Percentiles rank a stretch among this genome's conserved stretches.
Conservation (phyloP, 2,113 vertebrate species). For the Pterophyllum scalare region DNA sequence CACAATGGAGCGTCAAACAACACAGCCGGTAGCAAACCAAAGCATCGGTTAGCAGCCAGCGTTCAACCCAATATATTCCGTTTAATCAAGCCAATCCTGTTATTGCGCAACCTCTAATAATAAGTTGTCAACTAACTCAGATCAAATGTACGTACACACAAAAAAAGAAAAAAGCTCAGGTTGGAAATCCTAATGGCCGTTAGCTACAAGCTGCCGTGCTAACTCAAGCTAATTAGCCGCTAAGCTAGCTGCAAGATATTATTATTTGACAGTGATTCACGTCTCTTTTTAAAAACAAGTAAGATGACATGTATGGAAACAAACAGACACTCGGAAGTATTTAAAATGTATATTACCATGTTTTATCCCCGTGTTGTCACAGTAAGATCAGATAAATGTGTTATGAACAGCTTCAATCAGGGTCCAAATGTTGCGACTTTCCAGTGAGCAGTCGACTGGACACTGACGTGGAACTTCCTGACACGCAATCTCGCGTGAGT, state of each 20-base stretch:
- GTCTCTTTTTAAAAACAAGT: not conserved
- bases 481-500: slow-evolving; percentile 61
- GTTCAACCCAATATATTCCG: not conserved
- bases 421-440: slow-evolving; percentile 35
- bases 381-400: slow-evolving; percentile 36
- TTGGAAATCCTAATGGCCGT: not conserved
- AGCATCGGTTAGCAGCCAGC: slow-evolving; percentile 29
- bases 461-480: slow-evolving; percentile 86
- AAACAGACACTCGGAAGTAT: accelerated
- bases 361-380: slow-evolving; percentile 50
- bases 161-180: not conserved
- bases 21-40: not conserved
- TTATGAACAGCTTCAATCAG: slow-evolving; percentile 19
- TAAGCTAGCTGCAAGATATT: slow-evolving; percentile 37
- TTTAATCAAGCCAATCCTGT: accelerated
- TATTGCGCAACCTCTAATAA: accelerated
- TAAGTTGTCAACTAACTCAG: not conserved
- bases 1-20: not conserved
- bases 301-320: accelerated
- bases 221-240: slow-evolving; percentile 57
- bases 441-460: slow-evolving; percentile 45
- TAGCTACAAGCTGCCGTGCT: not conserved
- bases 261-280: slow-evolving; percentile 8
- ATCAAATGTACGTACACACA: not conserved
- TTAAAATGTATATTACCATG: slow-evolving; percentile 71